phyloP scores from a whole-genome alignment of 2,888 invertebrate genomes.

The Andrena bucephala region DNA sequence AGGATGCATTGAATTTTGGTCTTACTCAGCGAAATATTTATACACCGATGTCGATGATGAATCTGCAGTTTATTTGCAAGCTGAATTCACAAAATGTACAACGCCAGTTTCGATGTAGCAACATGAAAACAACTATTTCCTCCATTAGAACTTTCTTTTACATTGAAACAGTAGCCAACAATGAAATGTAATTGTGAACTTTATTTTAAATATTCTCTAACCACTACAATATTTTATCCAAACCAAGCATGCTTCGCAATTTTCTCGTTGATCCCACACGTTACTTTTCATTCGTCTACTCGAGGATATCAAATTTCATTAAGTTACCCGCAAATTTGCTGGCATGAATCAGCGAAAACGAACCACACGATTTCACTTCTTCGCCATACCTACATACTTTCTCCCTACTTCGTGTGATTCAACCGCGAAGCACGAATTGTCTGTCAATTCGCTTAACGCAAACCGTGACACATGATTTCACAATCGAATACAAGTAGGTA shows the following conservation, averaged over 20 bases:
- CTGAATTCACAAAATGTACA: not conserved
- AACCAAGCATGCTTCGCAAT: not conserved
- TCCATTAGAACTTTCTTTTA: not conserved
- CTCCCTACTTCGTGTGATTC: not conserved
- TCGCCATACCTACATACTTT: not conserved
- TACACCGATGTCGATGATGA: not conserved
- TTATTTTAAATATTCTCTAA: not conserved
- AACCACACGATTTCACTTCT: not conserved
- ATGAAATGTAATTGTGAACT: too few relatives aligned
- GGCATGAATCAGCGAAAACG: conserved; percentile 4
- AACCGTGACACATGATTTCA: not conserved
- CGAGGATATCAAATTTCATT: not conserved
- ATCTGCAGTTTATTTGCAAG: not conserved
- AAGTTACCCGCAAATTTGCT: not conserved
- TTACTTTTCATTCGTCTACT: not conserved
- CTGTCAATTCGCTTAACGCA: too few relatives aligned
- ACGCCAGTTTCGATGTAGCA: not conserved
- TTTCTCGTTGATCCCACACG: too few relatives aligned
- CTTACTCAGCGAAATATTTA: not conserved
- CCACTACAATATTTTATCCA: not conserved
- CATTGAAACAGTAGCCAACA: not conserved
- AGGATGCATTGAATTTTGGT: not conserved
- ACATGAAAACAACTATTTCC: not conserved
- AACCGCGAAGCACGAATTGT: too few relatives aligned
- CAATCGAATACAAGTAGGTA: not conserved